Percentiles rank a stretch among this genome's conserved stretches.
Evolutionary conservation across 2,113 vertebrate genomes (phyloP).

Genomic region (Hippocampus abdominalis): DNA sequence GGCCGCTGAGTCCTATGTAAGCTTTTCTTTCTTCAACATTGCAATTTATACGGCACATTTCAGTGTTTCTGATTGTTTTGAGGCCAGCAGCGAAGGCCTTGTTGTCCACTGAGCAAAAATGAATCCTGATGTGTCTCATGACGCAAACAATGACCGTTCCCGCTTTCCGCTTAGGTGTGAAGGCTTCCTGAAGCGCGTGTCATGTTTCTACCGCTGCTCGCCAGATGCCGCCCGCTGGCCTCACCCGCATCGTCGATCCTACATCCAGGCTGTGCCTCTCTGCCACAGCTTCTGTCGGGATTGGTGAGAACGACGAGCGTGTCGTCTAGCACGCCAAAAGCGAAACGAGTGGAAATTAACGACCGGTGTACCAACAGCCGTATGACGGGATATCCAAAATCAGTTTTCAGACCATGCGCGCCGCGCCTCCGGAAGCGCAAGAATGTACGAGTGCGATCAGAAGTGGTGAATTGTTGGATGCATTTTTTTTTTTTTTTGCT

Average conservation of each 20-base stretch:
- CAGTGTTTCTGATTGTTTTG: too few relatives aligned
- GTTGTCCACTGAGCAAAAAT: background rate
- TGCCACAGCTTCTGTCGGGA: constrained; percentile 80
- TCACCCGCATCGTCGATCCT: constrained; percentile 56
- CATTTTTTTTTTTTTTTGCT: background rate
- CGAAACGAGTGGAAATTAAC: background rate
- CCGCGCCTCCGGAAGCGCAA: too few relatives aligned
- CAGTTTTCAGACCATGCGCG: background rate
- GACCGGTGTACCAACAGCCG: background rate
- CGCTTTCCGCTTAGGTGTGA: constrained; percentile 57
- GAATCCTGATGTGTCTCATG: background rate
- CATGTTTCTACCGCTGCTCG: constrained; percentile 76
- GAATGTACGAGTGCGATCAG: too few relatives aligned
- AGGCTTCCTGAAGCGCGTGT: constrained; percentile 68
- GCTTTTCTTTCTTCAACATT: constrained; percentile 10
- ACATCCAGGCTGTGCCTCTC: constrained; percentile 73
- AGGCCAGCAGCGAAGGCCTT: too few relatives aligned
- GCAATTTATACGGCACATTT: too few relatives aligned
- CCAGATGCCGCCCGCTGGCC: constrained; percentile 74
- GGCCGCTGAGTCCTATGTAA: constrained; percentile 70
- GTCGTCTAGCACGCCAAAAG: background rate
- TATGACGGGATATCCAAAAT: background rate
- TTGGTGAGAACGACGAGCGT: constrained; percentile 69
- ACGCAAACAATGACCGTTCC: background rate
- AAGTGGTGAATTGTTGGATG: background rate